Conservation (phyloP, 2,797 vertebrate species). For the Propithecus perrieri region DNA sequence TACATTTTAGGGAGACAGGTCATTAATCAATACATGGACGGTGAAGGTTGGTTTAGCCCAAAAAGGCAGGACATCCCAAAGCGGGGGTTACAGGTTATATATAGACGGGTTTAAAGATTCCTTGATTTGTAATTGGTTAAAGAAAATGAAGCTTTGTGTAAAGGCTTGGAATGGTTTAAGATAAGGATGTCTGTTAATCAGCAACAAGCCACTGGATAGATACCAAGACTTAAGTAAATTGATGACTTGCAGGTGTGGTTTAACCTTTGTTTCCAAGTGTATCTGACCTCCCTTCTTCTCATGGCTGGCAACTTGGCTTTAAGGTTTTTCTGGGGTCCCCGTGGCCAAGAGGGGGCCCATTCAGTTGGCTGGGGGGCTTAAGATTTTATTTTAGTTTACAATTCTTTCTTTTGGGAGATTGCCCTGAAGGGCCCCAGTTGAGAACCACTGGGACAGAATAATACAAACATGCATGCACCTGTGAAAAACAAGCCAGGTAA, state of each 20-base stretch:
- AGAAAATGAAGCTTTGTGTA: neutral
- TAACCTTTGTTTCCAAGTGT: neutral
- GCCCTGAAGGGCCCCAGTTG: neutral
- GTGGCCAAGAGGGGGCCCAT: neutral
- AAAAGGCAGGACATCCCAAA: neutral
- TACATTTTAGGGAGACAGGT: neutral
- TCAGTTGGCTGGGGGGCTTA: neutral
- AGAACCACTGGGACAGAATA: neutral
- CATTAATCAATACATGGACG: neutral
- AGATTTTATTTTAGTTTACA: too few relatives aligned
- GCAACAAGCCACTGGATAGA: neutral
- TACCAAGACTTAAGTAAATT: neutral
- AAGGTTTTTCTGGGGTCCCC: neutral
- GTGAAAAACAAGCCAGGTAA: neutral
- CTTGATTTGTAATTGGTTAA: neutral
- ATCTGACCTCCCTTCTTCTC: neutral
- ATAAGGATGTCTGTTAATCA: neutral
- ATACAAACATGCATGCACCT: neutral
- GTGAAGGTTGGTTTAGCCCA: neutral
- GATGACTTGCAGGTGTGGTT: neutral
- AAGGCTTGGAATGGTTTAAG: neutral
- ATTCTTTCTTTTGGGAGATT: neutral
- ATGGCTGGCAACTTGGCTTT: neutral
- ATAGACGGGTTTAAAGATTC: neutral
- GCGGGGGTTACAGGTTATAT: neutral